These are phyloP conservation scores for Eupithecia vulgata DNA, from an alignment of 2,888 invertebrate genomes.

Conservation along the genomic window DNA sequence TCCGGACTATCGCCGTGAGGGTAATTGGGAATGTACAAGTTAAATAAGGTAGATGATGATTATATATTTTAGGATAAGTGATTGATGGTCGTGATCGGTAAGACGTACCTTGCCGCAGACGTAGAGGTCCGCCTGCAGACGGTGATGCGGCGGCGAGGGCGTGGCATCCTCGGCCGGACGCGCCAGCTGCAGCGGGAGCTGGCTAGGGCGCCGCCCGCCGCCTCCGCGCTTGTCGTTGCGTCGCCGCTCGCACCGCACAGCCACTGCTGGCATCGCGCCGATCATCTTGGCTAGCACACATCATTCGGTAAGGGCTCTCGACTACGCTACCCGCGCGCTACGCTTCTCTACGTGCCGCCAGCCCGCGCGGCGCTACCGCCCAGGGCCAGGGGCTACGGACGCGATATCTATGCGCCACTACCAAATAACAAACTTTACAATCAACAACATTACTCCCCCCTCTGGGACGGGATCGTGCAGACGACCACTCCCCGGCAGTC, in stretches of 20 bases:
- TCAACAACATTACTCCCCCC: too few relatives aligned
- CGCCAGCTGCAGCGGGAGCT: slow-evolving; percentile 87
- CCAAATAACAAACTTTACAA: too few relatives aligned
- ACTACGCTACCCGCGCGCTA: neutral
- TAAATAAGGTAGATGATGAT: too few relatives aligned
- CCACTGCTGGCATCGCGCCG: slow-evolving; percentile 94
- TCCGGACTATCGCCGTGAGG: too few relatives aligned
- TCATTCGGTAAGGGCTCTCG: slow-evolving; percentile 33
- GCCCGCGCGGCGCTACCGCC: too few relatives aligned
- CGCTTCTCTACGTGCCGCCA: neutral
- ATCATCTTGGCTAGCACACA: slow-evolving; percentile 87
- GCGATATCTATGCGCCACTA: too few relatives aligned
- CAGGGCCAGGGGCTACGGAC: too few relatives aligned
- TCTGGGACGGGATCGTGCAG: too few relatives aligned
- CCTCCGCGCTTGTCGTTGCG: slow-evolving; percentile 88
- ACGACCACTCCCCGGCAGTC: too few relatives aligned
- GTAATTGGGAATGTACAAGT: too few relatives aligned
- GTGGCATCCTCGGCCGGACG: slow-evolving; percentile 86
- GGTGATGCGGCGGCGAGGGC: slow-evolving; percentile 85
- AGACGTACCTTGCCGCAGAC: slow-evolving; percentile 87
- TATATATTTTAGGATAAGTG: too few relatives aligned
- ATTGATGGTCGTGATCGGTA: too few relatives aligned
- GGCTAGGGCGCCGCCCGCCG: slow-evolving; percentile 85
- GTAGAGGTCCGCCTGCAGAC: slow-evolving; percentile 87
- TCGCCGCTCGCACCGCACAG: slow-evolving; percentile 91